Evolutionary conservation across 35 echinoderm and acorn worm genomes (phyloP), one percentile per base, ranked within the genome.

Genomic region (Holothuria glaberrima): DNA sequence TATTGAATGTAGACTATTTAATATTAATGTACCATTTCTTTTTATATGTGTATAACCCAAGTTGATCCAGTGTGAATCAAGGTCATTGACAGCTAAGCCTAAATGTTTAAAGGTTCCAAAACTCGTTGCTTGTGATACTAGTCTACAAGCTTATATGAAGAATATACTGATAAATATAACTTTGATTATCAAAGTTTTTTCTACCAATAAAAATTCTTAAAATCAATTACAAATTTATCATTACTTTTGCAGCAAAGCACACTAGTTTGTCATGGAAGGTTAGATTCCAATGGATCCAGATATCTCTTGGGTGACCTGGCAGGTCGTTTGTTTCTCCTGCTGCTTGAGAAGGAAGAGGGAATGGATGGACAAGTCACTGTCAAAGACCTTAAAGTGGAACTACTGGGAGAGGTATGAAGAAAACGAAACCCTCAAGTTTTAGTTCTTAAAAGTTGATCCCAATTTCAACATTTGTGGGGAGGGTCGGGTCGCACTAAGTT

Each of bases 241-340:
- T 81, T 25, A 12, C 50, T 6, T n/a, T 64, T 57, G 60, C 71
- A 97, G 97, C 87, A 91, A 56, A 95, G 97, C 68, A 95, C 97
- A 14, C 58, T 99, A 25, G 93, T 99, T 3, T 99, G 97, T 36
- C 91, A 99, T 72, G 93, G 97, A 20, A 88, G 93, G 22, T 31
- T 99, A 12, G 97, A 99, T 82, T 81, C 91, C 25, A 94, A 99
- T 31, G 97, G 97, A 17, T 99, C 91, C 36, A 66, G 97, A 18
- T 99, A 99, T 72, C 89, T 99, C 4, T 88, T 99, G 14, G 93
- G 97, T 52, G 97, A 99, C 61, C 86, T 99, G 90, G 91, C 93
- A 0, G 97, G 97, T 0, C 44, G 94, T 32, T 82, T 99, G 6
- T 99, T 99, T 69, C 89, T 99, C 6, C 71, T 99, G 6, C 86